Evolutionary conservation across 1,140 invertebrate genomes (phyloP).

Genomic region (Magallana gigas): DNA sequence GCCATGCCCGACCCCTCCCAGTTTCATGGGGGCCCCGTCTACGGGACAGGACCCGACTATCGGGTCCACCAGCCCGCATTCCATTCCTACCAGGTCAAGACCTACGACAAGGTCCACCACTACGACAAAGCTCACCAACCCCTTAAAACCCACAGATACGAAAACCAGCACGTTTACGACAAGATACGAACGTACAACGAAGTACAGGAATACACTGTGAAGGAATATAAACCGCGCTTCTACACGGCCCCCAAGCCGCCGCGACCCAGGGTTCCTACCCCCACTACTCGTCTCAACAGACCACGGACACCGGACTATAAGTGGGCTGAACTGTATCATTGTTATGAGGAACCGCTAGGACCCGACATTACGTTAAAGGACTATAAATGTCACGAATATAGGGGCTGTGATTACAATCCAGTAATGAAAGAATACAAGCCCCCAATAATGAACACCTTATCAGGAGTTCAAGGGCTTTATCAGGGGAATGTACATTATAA

Average conservation of each 20-base stretch:
- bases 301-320: background rate
- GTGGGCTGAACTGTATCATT: background rate
- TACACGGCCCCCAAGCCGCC: background rate
- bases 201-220: background rate
- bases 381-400: background rate
- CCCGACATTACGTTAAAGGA: background rate
- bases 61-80: background rate
- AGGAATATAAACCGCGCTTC: background rate
- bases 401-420: background rate
- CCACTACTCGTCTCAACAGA: background rate
- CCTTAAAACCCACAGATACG: background rate
- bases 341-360: constrained; percentile 1
- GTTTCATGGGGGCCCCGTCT: background rate
- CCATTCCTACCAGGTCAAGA: background rate
- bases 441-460: background rate
- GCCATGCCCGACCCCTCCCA: background rate
- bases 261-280: background rate
- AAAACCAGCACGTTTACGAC: background rate
- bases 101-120: background rate
- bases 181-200: background rate
- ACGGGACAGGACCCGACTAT: background rate
- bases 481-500: constrained; percentile 20
- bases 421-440: background rate
- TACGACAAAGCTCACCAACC: constrained; percentile 8
- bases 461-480: background rate